phyloP scores from a whole-genome alignment of 1,140 invertebrate genomes.

The Mesaphorura yosii region DNA sequence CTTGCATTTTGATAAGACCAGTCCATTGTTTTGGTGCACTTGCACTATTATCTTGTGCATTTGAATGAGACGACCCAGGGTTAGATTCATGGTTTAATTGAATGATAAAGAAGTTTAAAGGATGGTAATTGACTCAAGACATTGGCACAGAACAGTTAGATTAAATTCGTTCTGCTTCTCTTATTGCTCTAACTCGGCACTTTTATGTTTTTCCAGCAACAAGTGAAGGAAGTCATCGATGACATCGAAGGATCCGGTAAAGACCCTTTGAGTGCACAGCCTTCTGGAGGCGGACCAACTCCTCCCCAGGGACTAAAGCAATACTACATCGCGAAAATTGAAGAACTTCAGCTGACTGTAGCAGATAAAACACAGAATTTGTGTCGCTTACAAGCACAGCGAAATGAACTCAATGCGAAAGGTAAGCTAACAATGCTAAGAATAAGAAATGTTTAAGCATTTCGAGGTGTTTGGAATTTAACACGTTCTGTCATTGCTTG shows the following conservation, averaged over 20 bases:
- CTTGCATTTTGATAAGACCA: too few relatives aligned
- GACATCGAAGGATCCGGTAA: constrained; percentile 3
- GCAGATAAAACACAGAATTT: constrained; percentile 97
- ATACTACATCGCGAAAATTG: constrained; percentile 95
- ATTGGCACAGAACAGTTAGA: too few relatives aligned
- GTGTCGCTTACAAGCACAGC: constrained; percentile 89
- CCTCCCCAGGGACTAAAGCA: constrained; percentile 58
- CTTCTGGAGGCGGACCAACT: constrained; percentile 11
- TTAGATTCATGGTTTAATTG: too few relatives aligned
- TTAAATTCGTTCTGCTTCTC: neutral
- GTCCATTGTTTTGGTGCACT: too few relatives aligned
- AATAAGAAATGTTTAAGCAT: neutral
- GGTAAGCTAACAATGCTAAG: constrained; percentile 48
- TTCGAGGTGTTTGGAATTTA: neutral
- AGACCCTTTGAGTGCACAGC: neutral
- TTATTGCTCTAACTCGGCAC: neutral
- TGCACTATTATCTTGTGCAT: too few relatives aligned
- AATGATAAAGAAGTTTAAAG: too few relatives aligned
- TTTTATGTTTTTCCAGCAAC: neutral
- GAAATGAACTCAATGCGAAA: constrained; percentile 99
- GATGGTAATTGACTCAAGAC: too few relatives aligned
- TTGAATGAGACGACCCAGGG: too few relatives aligned
- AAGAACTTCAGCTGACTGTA: constrained; percentile 87
- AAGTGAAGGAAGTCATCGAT: neutral
- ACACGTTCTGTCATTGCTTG: constrained; percentile 32